phyloP scores from a whole-genome alignment of 2,888 invertebrate species.

The Cyrtodaria siliqua region DNA sequence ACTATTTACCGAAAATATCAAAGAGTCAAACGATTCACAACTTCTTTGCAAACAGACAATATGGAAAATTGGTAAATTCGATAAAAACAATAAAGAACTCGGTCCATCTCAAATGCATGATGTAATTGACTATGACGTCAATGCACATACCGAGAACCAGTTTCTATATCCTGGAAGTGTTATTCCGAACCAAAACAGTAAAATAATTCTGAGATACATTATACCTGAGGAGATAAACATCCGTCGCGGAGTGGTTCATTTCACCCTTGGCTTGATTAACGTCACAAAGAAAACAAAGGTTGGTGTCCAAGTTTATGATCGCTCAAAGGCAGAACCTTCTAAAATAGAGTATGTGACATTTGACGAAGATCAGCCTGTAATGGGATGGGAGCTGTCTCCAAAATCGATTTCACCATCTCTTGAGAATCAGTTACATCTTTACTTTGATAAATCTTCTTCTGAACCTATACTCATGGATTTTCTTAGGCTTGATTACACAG shows the following conservation, averaged over 20 bases:
- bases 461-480: constrained; percentile 36
- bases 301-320: constrained; percentile 34
- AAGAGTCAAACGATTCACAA: not conserved
- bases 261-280: constrained; percentile 37
- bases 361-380: constrained; percentile 13
- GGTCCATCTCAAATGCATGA: constrained; percentile 6
- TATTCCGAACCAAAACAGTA: constrained; percentile 2
- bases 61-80: constrained; percentile 49
- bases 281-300: constrained; percentile 14
- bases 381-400: constrained; percentile 39
- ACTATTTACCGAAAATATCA: not conserved
- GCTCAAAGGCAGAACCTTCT: constrained; percentile 20
- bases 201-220: constrained; percentile 16
- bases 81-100: constrained; percentile 26
- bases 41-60: constrained; percentile 17
- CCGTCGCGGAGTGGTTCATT: constrained; percentile 14
- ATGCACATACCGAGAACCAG: not conserved
- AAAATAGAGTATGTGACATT: constrained; percentile 27
- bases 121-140: constrained; percentile 25
- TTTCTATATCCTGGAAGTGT: constrained; percentile 18
- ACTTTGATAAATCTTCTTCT: constrained; percentile 14
- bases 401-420: constrained; percentile 16
- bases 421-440: constrained; percentile 29
- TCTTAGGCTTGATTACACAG: constrained; percentile 28
- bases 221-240: constrained; percentile 25